Percentiles rank a stretch among this genome's conserved stretches.
Evolutionary conservation across 2,888 invertebrate species (phyloP).

Genomic region (Spialia ferax): DNA sequence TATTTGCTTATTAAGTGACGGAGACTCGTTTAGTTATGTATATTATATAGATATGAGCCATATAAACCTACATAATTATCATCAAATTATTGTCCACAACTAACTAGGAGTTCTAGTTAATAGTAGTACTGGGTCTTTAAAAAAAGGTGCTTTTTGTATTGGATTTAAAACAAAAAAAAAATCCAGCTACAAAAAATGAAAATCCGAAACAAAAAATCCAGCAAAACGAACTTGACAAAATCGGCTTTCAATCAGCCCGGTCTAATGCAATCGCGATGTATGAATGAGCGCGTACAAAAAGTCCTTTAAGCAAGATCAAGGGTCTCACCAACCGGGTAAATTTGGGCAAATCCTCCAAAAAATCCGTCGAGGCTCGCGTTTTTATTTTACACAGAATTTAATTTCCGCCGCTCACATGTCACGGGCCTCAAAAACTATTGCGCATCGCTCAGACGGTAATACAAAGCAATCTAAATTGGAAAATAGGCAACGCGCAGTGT

Average conservation of each 20-base stretch:
- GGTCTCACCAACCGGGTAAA: conserved; percentile 34
- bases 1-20: too few species aligned
- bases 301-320: conserved; percentile 39
- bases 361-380: conserved; percentile 38
- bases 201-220: conserved; percentile 20
- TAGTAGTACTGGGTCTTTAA: too few species aligned
- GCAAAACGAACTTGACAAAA: conserved; percentile 29
- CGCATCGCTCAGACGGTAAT: conserved; percentile 85
- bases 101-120: too few species aligned
- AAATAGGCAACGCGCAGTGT: conserved; percentile 86
- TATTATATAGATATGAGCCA: too few species aligned
- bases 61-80: too few species aligned
- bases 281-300: conserved; percentile 38
- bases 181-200: conserved; percentile 5
- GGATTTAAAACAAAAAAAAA: neutral
- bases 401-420: conserved; percentile 81
- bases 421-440: conserved; percentile 84
- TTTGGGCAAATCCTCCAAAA: conserved; percentile 44
- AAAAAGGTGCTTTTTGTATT: neutral
- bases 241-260: conserved; percentile 31
- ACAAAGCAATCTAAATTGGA: conserved; percentile 87
- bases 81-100: too few species aligned
- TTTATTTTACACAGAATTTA: conserved; percentile 72
- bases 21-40: too few species aligned
- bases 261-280: conserved; percentile 33